These are phyloP conservation scores for Sylvia atricapilla DNA, from an alignment of 2,113 vertebrate species.

Conservation along the genomic window DNA sequence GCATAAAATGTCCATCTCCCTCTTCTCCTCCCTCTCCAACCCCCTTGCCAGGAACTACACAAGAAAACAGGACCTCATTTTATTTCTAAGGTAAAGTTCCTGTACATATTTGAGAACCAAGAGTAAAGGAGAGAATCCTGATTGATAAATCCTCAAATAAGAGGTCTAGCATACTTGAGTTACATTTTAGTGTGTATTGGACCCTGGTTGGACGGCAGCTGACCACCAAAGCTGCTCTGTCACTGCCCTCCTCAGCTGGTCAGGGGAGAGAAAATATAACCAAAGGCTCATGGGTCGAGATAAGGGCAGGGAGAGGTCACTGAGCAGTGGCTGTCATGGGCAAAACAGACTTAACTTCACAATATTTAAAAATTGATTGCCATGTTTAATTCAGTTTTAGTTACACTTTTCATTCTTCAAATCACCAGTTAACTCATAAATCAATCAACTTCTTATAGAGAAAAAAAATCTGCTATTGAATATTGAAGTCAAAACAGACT, in stretches of 20 bases:
- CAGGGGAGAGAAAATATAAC: background rate
- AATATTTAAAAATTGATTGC: background rate
- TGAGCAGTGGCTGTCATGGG: background rate
- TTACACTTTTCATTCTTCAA: background rate
- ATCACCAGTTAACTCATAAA: background rate
- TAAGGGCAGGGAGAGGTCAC: background rate
- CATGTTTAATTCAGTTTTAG: background rate
- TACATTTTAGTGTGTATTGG: background rate
- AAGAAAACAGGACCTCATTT: background rate
- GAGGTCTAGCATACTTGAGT: background rate
- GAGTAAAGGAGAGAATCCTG: background rate
- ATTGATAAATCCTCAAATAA: background rate
- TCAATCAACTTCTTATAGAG: background rate
- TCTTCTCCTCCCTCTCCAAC: background rate
- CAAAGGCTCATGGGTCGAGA: background rate
- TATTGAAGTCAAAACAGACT: background rate
- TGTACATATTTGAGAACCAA: background rate
- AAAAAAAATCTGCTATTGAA: background rate
- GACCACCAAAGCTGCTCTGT: background rate
- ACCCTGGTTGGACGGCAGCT: background rate
- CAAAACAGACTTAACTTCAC: background rate
- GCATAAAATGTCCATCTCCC: background rate
- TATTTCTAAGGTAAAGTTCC: background rate
- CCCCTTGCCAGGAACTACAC: background rate
- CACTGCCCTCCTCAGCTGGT: background rate